Evolutionary conservation across 2,797 vertebrate species (phyloP), one percentile per base, ranked within the genome.

Genomic region (Pangasius larnaudii): DNA sequence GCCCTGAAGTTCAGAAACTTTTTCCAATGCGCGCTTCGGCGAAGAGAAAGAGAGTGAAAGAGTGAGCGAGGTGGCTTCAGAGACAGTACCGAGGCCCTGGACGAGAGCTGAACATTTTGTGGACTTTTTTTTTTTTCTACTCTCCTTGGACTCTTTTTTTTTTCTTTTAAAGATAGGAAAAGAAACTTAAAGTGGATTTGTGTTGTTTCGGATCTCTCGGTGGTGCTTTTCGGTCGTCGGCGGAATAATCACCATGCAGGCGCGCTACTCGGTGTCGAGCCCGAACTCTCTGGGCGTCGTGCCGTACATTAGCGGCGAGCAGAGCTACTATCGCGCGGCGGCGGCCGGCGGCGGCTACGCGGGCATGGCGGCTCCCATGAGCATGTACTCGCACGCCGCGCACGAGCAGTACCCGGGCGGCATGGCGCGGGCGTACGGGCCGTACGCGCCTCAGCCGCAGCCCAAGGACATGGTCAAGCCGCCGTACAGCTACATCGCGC

Each of bases 381-480:
- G 98, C 93, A 97, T 98, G 97, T 99, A 99, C 95, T 97, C 98
- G 33, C 97, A 99, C 88, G 97, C 97, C 36, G 96, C 97, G 91
- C 96, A 97, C 75, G 96, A 97, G 83, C 96, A 97, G 85, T 97
- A 97, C 89, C 97, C 94, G 79, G 97, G 94, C 95, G 97, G 95
- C 97, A 98, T 97, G 98, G 97, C 96, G 91, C 97, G 93, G 91
- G 96, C 95, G 59, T 98, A 96, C 91, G 98, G 98, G 94, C 98
- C 97, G 56, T 97, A 97, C 96, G 93, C 97, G 85, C 95, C 98
- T 51, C 96, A 97, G 46, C 98, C 98, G 49, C 97, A 98, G 93
- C 97, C 98, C 87, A 99, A 99, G 96, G 98, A 99, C 94, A 97
- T 99, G 97, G 98, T 99, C 87, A 98, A 98, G 91, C 98, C 98